Conservation (phyloP, 2,113 vertebrate species). For the Sceloporus undulatus region DNA sequence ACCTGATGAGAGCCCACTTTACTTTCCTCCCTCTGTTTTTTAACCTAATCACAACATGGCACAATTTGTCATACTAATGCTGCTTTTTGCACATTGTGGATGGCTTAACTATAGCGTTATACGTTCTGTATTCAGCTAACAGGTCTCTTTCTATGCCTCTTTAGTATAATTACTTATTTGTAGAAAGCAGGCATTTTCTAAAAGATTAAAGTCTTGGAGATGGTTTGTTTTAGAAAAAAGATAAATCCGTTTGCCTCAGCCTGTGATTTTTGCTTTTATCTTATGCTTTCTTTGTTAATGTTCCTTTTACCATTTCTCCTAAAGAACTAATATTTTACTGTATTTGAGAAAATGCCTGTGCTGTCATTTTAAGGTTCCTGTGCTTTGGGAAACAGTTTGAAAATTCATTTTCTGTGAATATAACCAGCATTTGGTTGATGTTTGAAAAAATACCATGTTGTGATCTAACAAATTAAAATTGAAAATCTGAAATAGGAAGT, state of each 20-base stretch:
- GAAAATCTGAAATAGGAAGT: slow-evolving; percentile 1
- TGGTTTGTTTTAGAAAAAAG: slow-evolving; percentile 43
- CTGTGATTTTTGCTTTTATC: slow-evolving; percentile 54
- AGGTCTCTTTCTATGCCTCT: slow-evolving; percentile 58
- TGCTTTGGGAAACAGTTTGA: slow-evolving; percentile 2
- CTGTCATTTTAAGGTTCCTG: neutral
- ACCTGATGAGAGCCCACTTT: slow-evolving; percentile 55
- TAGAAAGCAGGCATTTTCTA: slow-evolving; percentile 36
- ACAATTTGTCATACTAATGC: slow-evolving; percentile 70
- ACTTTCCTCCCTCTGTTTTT: slow-evolving; percentile 33
- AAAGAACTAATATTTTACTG: slow-evolving; percentile 24
- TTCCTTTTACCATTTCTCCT: slow-evolving; percentile 22
- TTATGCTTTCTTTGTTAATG: slow-evolving; percentile 45
- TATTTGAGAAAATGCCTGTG: neutral
- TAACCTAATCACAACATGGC: slow-evolving; percentile 60
- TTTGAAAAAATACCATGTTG: slow-evolving; percentile 37
- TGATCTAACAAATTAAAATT: slow-evolving; percentile 30
- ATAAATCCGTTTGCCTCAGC: slow-evolving; percentile 34
- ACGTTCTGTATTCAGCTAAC: slow-evolving; percentile 73
- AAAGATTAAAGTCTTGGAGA: neutral
- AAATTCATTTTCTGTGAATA: slow-evolving; percentile 2
- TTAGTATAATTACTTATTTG: slow-evolving; percentile 18
- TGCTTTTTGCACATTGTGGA: slow-evolving; percentile 33
- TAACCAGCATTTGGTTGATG: slow-evolving; percentile 51
- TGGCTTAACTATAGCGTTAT: slow-evolving; percentile 55